These are phyloP conservation scores for Monochamus saltuarius DNA, from an alignment of 1,140 invertebrate species.

Conservation along the genomic window DNA sequence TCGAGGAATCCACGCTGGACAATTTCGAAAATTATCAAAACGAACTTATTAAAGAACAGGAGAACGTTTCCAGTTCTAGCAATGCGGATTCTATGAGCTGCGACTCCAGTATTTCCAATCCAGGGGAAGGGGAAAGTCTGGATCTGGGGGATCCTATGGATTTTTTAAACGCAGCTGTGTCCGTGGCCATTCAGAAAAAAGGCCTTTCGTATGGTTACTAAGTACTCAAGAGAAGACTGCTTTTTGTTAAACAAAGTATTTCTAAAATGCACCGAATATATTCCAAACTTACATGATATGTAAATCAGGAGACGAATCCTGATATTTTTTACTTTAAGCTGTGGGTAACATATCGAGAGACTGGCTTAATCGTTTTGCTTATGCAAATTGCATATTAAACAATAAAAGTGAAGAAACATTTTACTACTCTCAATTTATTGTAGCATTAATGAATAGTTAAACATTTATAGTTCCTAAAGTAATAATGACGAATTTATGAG, in stretches of 20 bases:
- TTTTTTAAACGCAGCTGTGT: conserved; percentile 66
- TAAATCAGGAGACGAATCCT: too few relatives aligned
- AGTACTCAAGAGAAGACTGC: not conserved
- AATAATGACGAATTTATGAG: too few relatives aligned
- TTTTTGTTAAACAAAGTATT: not conserved
- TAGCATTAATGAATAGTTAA: too few relatives aligned
- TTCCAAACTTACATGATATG: too few relatives aligned
- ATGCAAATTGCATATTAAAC: too few relatives aligned
- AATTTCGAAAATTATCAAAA: conserved; percentile 30
- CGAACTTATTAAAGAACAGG: conserved; percentile 23
- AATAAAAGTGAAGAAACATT: too few relatives aligned
- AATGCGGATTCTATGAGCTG: conserved; percentile 20
- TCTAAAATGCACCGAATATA: too few relatives aligned
- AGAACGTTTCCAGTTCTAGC: conserved; percentile 23
- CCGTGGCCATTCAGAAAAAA: conserved; percentile 70
- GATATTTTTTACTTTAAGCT: too few relatives aligned
- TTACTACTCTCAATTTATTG: too few relatives aligned
- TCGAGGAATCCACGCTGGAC: conserved; percentile 26
- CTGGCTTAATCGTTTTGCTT: too few relatives aligned
- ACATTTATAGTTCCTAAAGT: too few relatives aligned
- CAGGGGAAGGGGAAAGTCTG: conserved; percentile 5
- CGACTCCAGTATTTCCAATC: conserved; percentile 22
- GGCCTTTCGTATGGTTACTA: conserved; percentile 56
- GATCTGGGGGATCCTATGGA: conserved; percentile 48
- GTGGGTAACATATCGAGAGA: too few relatives aligned